Conservation (phyloP, 2,797 vertebrate species). For the Channa striata region DNA sequence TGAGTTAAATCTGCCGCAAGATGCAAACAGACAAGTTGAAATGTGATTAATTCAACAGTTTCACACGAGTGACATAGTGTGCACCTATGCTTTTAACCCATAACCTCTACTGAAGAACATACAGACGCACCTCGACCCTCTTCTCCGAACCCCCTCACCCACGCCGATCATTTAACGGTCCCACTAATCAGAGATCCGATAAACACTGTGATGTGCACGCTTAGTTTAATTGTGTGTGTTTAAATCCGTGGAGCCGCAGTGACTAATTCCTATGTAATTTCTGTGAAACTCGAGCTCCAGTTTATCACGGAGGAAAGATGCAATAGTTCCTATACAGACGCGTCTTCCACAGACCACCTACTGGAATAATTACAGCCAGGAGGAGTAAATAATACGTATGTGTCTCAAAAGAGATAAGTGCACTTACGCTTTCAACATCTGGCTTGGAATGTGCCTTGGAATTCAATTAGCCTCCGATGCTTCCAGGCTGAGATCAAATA, state of each 20-base stretch:
- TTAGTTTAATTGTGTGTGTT: neutral
- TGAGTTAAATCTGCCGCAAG: constrained; percentile 11
- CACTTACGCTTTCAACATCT: neutral
- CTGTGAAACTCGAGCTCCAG: neutral
- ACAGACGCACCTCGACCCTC: neutral
- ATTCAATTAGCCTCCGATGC: neutral
- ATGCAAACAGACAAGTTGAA: neutral
- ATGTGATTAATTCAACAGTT: no score
- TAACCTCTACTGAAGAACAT: neutral
- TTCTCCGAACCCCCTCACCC: neutral
- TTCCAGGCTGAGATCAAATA: neutral
- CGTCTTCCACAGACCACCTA: neutral
- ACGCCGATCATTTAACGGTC: neutral
- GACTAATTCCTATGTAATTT: neutral
- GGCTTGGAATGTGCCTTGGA: neutral
- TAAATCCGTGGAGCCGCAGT: neutral
- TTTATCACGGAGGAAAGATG: constrained; percentile 2
- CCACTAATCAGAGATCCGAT: neutral
- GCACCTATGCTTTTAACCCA: neutral
- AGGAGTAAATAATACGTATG: neutral
- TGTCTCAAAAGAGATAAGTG: neutral
- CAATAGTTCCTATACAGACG: neutral
- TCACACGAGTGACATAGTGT: no score
- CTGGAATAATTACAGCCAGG: neutral
- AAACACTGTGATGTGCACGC: neutral